Percentiles rank a stretch among this genome's conserved stretches.
Conservation (phyloP, 2,113 vertebrate genomes). For the Rhabdomys dilectus region DNA sequence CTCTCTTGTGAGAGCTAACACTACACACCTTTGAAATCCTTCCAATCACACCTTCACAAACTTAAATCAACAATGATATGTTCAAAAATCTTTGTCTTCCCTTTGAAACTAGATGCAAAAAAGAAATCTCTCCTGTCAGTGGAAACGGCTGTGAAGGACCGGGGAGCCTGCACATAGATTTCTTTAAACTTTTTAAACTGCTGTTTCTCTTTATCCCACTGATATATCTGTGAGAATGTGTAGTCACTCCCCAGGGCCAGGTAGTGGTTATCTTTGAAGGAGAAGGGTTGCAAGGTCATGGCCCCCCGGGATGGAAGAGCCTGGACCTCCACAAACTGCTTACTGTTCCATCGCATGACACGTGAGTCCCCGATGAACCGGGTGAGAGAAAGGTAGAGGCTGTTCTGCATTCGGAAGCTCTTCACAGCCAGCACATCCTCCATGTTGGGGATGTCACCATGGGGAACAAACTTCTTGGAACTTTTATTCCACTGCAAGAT, state of each 20-base stretch:
- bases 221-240: constrained; percentile 98
- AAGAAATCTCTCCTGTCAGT: constrained; percentile 97
- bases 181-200: constrained; percentile 96
- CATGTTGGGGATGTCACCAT: constrained; percentile 96
- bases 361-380: constrained; percentile 98
- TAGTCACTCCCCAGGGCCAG: constrained; percentile 97
- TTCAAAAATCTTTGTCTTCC: constrained; percentile 97
- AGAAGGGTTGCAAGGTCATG: constrained; percentile 97
- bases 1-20: constrained; percentile 51
- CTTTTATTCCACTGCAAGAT: constrained; percentile 97
- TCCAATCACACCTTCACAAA: constrained; percentile 88
- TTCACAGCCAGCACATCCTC: constrained; percentile 98
- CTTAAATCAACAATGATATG: constrained; percentile 96
- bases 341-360: constrained; percentile 95
- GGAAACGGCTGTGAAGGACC: constrained; percentile 97
- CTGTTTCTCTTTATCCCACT: constrained; percentile 94
- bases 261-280: constrained; percentile 95
- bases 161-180: constrained; percentile 96
- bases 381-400: constrained; percentile 95
- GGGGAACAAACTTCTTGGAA: constrained; percentile 94
- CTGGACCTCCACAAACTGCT: constrained; percentile 96
- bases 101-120: constrained; percentile 98
- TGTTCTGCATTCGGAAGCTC: constrained; percentile 93
- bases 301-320: constrained; percentile 96
- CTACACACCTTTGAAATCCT: constrained; percentile 55